Base-by-base conservation (phyloP, 2,113 vertebrate species). In the Oriolus oriolus region DNA sequence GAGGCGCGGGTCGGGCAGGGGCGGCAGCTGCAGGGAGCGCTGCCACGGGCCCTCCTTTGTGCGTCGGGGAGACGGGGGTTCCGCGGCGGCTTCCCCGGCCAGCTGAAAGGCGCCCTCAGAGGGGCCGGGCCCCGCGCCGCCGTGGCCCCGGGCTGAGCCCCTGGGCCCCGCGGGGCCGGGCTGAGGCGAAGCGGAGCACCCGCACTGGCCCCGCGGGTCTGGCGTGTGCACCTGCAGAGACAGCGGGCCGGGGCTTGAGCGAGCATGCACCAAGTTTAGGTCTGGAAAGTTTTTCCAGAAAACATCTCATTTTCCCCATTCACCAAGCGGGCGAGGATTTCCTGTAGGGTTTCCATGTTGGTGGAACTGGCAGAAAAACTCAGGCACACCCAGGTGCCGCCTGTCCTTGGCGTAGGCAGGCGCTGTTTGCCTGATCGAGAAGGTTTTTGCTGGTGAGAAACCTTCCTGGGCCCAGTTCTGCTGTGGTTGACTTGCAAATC, bases 361-460 rank as follows among this genome's bases (percentile, higher is more conserved):
- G 23, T 61, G 66, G 81, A 65, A 23, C 61, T 65, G 82, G 50
- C 42, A 47, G 84, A 13, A 64, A 52, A 90, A 63, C 39, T 23
- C 1, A 1, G 82, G 70, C 59, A 30, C 71, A 4, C 95, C 92
- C 85, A 16, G 74, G 30, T 39, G 10, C 73, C 50, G 73, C 60
- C 39, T 16, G 76, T 8, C 27, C 14, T n/a, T 50, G 64, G 71
- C 68, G 8, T 6, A 26, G 27, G n/a, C 57, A 18, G 28, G 33
- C 6, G 0, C 27, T 7, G 10, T 35, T 47, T 11, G 41, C 17
- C 22, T 1, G 4, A 16, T 59, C 21, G 20, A 0, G 22, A 30
- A 60, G 71, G 21, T 6, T 63, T 63, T 63, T 2, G 21, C 11
- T 3, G 20, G 28, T 12, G 19, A 24, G 50, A 56, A 86, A 35